These are phyloP conservation scores for Dryocosmus kuriphilus DNA, from an alignment of 2,888 invertebrate genomes.

Conservation along the genomic window DNA sequence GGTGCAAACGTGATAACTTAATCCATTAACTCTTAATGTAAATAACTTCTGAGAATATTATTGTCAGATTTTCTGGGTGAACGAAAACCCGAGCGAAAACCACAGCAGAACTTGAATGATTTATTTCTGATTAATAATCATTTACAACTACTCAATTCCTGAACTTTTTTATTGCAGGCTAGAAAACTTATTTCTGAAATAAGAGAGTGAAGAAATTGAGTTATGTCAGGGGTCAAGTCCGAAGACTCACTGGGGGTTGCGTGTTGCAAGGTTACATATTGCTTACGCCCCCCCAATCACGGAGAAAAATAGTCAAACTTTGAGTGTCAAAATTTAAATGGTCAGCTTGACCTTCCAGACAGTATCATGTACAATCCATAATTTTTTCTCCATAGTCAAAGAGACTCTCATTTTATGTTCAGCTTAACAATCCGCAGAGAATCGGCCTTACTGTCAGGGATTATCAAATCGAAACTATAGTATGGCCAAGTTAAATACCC, in stretches of 20 bases:
- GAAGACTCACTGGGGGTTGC: slow-evolving; percentile 22
- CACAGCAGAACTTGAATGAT: background rate
- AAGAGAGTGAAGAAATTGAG: background rate
- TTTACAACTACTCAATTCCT: background rate
- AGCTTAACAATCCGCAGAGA: no score
- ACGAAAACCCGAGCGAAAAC: background rate
- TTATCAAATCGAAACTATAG: no score
- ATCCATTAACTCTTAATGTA: background rate
- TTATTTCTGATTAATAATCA: background rate
- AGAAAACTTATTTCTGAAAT: background rate
- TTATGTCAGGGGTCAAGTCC: slow-evolving; percentile 21
- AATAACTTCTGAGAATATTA: background rate
- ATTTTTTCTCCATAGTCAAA: no score
- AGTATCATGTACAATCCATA: no score
- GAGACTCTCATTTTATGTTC: no score
- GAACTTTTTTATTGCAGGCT: background rate
- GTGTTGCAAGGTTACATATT: slow-evolving; percentile 49
- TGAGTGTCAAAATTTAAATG: no score
- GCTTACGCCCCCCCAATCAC: slow-evolving; percentile 42
- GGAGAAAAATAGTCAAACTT: no score
- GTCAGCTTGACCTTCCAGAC: no score
- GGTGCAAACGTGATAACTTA: slow-evolving; percentile 10
- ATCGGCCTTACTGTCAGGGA: no score
- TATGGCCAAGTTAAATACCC: no score
- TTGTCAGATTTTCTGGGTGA: background rate